Evolutionary conservation across 2,113 vertebrate species (phyloP), one percentile per base, ranked within the genome.

Genomic region (Talpa occidentalis): DNA sequence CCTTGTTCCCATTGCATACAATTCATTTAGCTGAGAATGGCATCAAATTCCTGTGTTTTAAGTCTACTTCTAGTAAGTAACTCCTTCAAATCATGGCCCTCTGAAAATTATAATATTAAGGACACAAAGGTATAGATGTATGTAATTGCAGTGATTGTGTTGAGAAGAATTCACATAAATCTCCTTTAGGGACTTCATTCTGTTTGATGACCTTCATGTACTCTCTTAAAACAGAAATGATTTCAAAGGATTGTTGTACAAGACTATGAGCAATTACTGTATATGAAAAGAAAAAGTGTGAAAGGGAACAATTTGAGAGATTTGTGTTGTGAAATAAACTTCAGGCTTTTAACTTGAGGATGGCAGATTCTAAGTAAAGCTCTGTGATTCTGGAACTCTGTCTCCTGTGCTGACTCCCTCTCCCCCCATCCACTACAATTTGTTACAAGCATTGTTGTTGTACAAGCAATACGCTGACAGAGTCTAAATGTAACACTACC

Each of bases 131-230:
- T 97, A 94, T 97, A 91, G 3, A 32, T 96, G 64, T 93, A 82
- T 96, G 91, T 98, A 96, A 98, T 97, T 87, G 32, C 87, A 77
- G 32, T 97, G 97, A 98, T 97, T 98, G 93, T 97, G 97, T 91
- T 96, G 96, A 97, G 83, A 95, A 97, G 70, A 98, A 98, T 96
- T 97, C 73, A 59, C 47, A 96, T 95, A 97, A 97, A 97, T 72
- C 35, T 97, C 47, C 91, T 94, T 97, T 93, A 91, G 0, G 93
- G 91, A 26, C 74, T 97, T 97, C 15, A 0, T 98, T 97, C 76
- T 87, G 74, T 90, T 82, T 95, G 96, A 92, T 94, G 94, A 77
- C 96, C 97, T 98, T 97, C 94, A 89, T 95, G 94, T 92, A 88
- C 92, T 95, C 85, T 81, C 94, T 96, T 95, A 95, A 91, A 90